These are phyloP conservation scores for Cephus runcator DNA, from an alignment of 2,888 invertebrate species.

Conservation along the genomic window DNA sequence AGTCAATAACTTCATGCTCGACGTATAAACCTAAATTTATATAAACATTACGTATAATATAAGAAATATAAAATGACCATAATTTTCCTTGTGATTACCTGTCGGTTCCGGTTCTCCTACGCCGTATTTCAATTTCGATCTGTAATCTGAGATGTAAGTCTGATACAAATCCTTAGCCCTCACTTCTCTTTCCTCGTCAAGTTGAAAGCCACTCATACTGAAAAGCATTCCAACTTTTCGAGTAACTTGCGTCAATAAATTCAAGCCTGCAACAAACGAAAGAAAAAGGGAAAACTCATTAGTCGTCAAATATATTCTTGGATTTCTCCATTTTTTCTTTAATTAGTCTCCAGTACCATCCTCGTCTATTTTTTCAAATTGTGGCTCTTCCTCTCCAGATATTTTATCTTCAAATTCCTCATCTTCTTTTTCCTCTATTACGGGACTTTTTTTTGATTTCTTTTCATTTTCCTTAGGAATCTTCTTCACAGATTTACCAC, in stretches of 20 bases:
- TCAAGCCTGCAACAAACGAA: slow-evolving; percentile 38
- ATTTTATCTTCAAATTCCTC: slow-evolving; percentile 22
- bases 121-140: slow-evolving; percentile 38
- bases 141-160: slow-evolving; percentile 51
- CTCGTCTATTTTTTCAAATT: slow-evolving; percentile 34
- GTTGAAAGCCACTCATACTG: slow-evolving; percentile 45
- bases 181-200: slow-evolving; percentile 44
- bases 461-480: slow-evolving; percentile 8
- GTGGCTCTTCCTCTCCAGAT: slow-evolving; percentile 20
- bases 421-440: slow-evolving; percentile 14
- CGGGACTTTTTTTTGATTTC: slow-evolving; percentile 11
- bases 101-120: slow-evolving; percentile 38
- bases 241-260: slow-evolving; percentile 45
- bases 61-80: background rate
- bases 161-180: slow-evolving; percentile 52
- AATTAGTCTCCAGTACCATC: slow-evolving; percentile 31
- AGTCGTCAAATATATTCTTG: background rate
- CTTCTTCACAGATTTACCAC: slow-evolving; percentile 16
- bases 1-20: slow-evolving; percentile 69
- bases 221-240: slow-evolving; percentile 44
- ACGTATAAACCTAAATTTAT: slow-evolving; percentile 44
- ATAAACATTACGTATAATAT: background rate
- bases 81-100: slow-evolving; percentile 32
- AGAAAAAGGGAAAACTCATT: background rate
- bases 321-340: slow-evolving; percentile 2